Base-by-base conservation (phyloP, 1,140 invertebrate species). In the Drosophila bocki region DNA sequence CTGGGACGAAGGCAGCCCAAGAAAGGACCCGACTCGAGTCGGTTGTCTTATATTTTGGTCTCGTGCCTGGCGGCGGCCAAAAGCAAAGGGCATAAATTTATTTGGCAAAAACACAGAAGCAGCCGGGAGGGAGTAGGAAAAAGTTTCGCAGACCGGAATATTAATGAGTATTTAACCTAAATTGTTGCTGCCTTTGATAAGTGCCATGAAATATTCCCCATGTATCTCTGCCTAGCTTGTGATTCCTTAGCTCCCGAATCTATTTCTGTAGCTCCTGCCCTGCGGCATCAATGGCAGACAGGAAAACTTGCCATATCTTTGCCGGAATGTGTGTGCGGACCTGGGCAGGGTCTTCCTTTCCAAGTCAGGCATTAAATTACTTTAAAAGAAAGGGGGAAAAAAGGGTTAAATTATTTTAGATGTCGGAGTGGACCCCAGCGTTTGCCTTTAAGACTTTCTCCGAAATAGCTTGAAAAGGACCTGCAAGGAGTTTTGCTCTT, bases 91-190 rank as follows among this genome's bases (percentile, higher is more conserved):
- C 85, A 90, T 90, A 90, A 85, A 90, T 91, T 90, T 90, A 90
- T 90, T 90, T 90, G 85, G 78, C 86, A 90, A 90, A 90, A 74
- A 74, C 69, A 72, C 70, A 51, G 65, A 35, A 69, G 64, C 19
- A 32, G 39, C 9, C 8, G 22, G 33, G 19, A 19, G 42, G 22
- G 19, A 48, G 53, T 11, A 29, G 45, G 44, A 74, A 74, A 71
- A 90, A 90, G 68, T 90, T 90, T 90, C 68, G 86, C 85, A 91
- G 85, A 90, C 85, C 86, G 86, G 85, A 91, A 90, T 90, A 90
- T 90, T 90, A 90, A 90, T 90, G 85, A 90, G 85, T 90, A 90
- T 90, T 90, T 90, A 90, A 90, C 85, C 85, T 91, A 90, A 90
- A 90, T 90, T 90, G 85, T 90, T 90, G 85, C 85, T 90, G 85